Evolutionary conservation across 2,888 invertebrate species (phyloP).

Genomic region (Epirrhoe tristata): DNA sequence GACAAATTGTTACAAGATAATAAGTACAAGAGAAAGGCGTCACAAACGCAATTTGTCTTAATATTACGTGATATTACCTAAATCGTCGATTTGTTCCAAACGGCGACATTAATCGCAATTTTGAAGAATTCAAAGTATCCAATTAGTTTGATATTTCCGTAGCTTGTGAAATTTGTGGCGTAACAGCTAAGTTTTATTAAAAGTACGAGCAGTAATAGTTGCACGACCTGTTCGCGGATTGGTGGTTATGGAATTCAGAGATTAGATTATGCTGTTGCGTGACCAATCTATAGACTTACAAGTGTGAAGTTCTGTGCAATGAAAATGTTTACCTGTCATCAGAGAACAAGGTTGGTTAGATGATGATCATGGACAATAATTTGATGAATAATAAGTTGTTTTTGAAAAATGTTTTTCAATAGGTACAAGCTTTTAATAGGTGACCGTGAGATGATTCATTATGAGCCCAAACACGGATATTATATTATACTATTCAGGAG

Average conservation of each 20-base stretch:
- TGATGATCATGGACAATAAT: no score
- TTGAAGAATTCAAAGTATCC: constrained; percentile 15
- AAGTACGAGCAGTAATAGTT: constrained; percentile 7
- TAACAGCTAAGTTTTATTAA: constrained; percentile 31
- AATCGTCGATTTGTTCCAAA: constrained; percentile 42
- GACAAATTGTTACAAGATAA: constrained; percentile 15
- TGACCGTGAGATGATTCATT: no score
- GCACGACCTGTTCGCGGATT: constrained; percentile 17
- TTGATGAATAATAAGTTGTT: no score
- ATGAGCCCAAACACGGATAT: no score
- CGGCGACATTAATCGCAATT: constrained; percentile 42
- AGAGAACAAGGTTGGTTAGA: no score
- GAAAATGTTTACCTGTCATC: background rate
- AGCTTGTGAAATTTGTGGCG: constrained; percentile 49
- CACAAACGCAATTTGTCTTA: constrained; percentile 31
- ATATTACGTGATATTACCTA: no score
- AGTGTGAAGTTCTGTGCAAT: background rate
- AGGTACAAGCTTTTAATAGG: no score
- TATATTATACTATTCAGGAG: no score
- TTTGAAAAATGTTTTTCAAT: no score
- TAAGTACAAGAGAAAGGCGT: constrained; percentile 31
- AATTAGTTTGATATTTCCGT: constrained; percentile 47
- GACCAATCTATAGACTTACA: background rate
- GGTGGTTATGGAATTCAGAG: constrained; percentile 4
- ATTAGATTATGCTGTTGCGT: constrained; percentile 15